Conservation (phyloP, 2,797 vertebrate genomes). For the Geotria australis region DNA sequence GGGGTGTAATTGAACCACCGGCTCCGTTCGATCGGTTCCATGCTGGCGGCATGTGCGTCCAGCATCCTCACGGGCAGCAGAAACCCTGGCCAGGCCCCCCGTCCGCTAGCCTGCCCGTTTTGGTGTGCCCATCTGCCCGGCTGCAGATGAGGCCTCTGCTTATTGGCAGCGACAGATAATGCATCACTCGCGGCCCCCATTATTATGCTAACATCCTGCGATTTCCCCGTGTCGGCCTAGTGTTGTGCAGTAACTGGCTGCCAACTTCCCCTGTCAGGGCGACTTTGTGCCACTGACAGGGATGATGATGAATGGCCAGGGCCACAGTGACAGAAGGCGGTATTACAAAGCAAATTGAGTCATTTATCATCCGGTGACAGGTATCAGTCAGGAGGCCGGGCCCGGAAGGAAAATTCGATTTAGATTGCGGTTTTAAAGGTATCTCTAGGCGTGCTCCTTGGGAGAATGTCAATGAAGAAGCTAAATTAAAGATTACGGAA, state of each 20-base stretch:
- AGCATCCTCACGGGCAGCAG: neutral
- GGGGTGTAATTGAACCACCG: slow-evolving; percentile 69
- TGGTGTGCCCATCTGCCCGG: neutral
- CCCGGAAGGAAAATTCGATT: neutral
- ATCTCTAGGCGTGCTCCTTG: neutral
- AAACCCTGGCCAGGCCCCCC: neutral
- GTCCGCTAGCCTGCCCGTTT: neutral
- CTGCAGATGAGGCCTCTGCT: neutral
- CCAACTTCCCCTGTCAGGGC: neutral
- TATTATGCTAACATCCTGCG: neutral
- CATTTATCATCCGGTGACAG: slow-evolving; percentile 98
- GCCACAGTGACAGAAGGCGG: slow-evolving; percentile 83
- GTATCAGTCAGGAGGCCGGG: slow-evolving; percentile 64
- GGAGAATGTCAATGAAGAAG: neutral
- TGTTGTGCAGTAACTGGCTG: neutral
- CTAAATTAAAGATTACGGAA: neutral
- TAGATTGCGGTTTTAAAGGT: neutral
- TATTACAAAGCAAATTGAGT: slow-evolving; percentile 68
- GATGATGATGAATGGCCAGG: slow-evolving; percentile 97
- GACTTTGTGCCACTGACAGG: slow-evolving; percentile 33
- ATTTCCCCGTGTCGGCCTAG: neutral
- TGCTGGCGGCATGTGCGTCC: neutral
- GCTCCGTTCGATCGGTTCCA: slow-evolving; percentile 8
- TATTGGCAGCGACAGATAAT: neutral
- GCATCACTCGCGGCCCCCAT: neutral